A percentile compares a stretch with the other conserved stretches of the same genome.
Conservation (phyloP, 2,888 invertebrate genomes). For the Synergus gifuensis region DNA sequence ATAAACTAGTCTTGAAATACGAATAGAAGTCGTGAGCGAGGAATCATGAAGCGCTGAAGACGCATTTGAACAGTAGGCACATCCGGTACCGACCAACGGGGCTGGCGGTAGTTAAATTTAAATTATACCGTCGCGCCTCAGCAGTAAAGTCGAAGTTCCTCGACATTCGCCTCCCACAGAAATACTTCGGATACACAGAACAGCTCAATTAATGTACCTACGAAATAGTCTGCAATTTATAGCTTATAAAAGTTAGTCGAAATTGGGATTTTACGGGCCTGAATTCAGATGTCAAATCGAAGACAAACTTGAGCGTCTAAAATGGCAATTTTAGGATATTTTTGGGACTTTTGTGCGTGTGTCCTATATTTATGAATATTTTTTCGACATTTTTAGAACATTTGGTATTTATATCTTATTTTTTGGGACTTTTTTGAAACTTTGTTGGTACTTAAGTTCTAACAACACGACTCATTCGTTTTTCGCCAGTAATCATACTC, state of each 20-base stretch:
- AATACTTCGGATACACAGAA: not conserved
- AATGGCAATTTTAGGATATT: too few relatives aligned
- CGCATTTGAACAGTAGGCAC: constrained; percentile 31
- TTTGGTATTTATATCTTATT: too few relatives aligned
- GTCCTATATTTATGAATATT: too few relatives aligned
- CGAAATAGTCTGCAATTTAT: not conserved
- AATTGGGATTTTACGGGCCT: not conserved
- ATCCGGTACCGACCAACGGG: not conserved
- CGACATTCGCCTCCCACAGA: not conserved
- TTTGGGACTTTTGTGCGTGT: too few relatives aligned
- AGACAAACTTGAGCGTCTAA: too few relatives aligned
- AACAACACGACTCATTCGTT: too few relatives aligned
- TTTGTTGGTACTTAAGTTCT: too few relatives aligned
- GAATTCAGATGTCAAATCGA: too few relatives aligned
- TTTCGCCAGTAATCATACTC: too few relatives aligned
- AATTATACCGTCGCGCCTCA: constrained; percentile 24
- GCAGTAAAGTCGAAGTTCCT: constrained; percentile 8
- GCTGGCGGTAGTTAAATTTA: constrained; percentile 25
- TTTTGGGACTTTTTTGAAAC: too few relatives aligned
- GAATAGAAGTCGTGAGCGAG: not conserved
- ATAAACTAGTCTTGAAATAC: constrained; percentile 14
- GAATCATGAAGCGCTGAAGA: constrained; percentile 28
- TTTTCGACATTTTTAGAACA: too few relatives aligned
- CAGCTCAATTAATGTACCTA: not conserved
- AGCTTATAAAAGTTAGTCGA: not conserved